These are phyloP conservation scores for Botia kubotai DNA, from an alignment of 2,797 vertebrate species.

Conservation along the genomic window DNA sequence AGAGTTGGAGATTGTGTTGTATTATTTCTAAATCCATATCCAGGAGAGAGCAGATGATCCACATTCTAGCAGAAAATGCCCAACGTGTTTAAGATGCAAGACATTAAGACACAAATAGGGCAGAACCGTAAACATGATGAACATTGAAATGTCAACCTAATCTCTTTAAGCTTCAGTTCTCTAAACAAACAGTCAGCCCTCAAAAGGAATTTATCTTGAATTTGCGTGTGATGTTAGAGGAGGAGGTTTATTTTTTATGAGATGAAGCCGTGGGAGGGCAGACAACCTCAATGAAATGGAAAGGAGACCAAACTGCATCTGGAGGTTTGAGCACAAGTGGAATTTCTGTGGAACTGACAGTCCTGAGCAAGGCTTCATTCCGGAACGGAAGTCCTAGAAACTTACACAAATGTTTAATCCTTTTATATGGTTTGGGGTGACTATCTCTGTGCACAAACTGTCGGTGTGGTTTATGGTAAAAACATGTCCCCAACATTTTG, in stretches of 20 bases:
- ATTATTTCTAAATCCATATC: conserved; percentile 49
- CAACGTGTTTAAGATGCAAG: conserved; percentile 21
- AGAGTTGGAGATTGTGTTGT: conserved; percentile 22
- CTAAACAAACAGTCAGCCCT: conserved; percentile 41
- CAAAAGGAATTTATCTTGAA: conserved; percentile 37
- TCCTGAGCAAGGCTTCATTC: conserved; percentile 10
- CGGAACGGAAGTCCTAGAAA: conserved; percentile 7
- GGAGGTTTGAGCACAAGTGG: conserved; percentile 1
- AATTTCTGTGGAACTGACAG: conserved; percentile 5
- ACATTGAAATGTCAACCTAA: conserved; percentile 45
- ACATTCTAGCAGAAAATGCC: conserved; percentile 34
- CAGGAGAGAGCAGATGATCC: conserved; percentile 40
- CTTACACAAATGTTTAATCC: conserved; percentile 18
- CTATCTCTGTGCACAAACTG: neutral
- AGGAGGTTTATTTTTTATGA: conserved; percentile 42
- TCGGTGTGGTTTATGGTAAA: neutral
- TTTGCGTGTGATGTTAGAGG: conserved; percentile 36
- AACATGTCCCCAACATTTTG: neutral
- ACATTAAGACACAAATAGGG: conserved; percentile 43
- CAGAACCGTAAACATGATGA: conserved; percentile 40
- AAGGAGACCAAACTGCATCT: conserved; percentile 41
- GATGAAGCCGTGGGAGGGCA: conserved; percentile 34
- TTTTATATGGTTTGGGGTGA: conserved; percentile 15
- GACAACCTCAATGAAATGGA: conserved; percentile 45
- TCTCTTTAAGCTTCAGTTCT: conserved; percentile 44